Conservation (phyloP, 2,888 invertebrate species). For the Aleiodes alternator region DNA sequence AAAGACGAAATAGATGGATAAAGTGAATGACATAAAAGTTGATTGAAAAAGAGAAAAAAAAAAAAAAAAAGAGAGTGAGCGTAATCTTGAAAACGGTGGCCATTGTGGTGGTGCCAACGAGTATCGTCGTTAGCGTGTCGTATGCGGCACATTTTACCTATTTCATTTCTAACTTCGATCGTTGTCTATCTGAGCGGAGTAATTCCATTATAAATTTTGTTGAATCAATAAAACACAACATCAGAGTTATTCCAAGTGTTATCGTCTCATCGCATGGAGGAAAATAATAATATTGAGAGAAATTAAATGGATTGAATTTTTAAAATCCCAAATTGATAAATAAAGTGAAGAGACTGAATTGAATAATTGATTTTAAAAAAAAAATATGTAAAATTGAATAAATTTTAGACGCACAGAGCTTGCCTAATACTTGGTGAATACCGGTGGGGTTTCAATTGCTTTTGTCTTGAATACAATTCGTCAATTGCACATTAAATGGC, state of each 20-base stretch:
- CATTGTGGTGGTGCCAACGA: constrained; percentile 16
- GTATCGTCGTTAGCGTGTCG: constrained; percentile 5
- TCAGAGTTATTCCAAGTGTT: constrained; percentile 7
- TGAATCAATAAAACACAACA: constrained; percentile 22
- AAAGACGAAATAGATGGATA: constrained; percentile 5
- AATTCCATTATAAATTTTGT: constrained; percentile 25
- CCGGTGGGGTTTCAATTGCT: constrained; percentile 3
- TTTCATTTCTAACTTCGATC: constrained; percentile 14
- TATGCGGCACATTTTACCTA: constrained; percentile 24
- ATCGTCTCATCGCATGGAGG: neutral
- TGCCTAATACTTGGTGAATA: neutral
- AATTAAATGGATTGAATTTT: constrained; percentile 12
- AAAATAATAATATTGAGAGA: too few relatives aligned
- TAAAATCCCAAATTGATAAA: neutral
- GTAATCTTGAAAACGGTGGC: constrained; percentile 8
- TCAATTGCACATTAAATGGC: neutral
- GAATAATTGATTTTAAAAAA: neutral
- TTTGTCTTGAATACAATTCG: neutral
- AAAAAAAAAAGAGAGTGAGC: neutral
- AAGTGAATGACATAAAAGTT: neutral
- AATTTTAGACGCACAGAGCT: neutral
- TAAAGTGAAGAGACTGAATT: neutral
- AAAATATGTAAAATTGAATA: neutral
- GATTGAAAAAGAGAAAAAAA: too few relatives aligned
- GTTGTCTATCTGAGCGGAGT: constrained; percentile 31